Percentiles rank a stretch among this genome's conserved stretches.
Evolutionary conservation across 2,797 vertebrate species (phyloP).

Genomic region (Margarornis squamiger): DNA sequence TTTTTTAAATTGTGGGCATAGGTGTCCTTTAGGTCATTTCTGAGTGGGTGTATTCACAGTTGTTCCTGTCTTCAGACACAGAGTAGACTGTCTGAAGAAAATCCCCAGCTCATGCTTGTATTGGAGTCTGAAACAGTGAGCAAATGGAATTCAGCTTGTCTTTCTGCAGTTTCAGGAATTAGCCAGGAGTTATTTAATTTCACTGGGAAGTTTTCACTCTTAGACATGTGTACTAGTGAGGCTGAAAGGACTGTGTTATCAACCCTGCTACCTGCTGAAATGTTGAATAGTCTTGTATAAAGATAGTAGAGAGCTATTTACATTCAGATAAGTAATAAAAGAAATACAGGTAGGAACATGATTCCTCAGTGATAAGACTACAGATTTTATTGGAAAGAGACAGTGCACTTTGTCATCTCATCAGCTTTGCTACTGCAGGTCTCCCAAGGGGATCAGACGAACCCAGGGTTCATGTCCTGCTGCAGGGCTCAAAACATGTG

Average conservation of each 20-base stretch:
- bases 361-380: neutral
- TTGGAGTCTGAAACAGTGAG: neutral
- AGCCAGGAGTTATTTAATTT: neutral
- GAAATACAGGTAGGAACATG: neutral
- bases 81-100: neutral
- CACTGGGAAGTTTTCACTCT: neutral
- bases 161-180: neutral
- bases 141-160: neutral
- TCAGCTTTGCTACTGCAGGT: rapidly evolving
- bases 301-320: neutral
- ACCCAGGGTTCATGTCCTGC: neutral
- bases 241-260: neutral
- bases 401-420: neutral
- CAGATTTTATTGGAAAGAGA: neutral
- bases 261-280: neutral
- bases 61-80: neutral
- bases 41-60: neutral
- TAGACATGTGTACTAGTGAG: neutral
- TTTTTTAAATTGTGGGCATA: neutral
- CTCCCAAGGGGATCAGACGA: neutral
- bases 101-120: neutral
- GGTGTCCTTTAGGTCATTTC: neutral
- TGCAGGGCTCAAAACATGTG: neutral
- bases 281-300: neutral
- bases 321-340: neutral